Base-by-base conservation (phyloP, 1,140 invertebrate species). In the Sesamia nonagrioides region DNA sequence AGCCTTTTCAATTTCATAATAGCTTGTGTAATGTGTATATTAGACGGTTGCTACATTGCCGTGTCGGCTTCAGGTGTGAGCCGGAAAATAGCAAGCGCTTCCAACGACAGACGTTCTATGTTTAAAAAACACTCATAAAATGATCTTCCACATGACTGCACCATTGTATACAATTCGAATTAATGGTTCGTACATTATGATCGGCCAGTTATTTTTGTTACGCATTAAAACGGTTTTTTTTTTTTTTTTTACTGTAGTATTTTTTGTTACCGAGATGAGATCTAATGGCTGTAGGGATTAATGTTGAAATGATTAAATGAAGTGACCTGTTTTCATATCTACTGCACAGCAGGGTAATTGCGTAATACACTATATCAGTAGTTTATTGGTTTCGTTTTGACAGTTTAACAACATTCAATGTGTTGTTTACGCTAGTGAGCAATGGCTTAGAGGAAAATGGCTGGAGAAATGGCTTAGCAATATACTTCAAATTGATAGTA, bases 141-240 rank as follows among this genome's bases (percentile, higher is more conserved):
- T 85, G 82, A 81, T 85, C 81, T 86, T 82, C 73, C 77, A 83
- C 77, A 77, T 77, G 80, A 85, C 80, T 81, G 84, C 79, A 63
- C 76, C 58, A 80, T 79, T 82, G 81, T 78, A 76, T 86, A 84
- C 82, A 85, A 85, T 84, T 82, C 56, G 84, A 86, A 88, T 87
- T 89, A 88, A 89, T 89, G 85, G 83, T 66, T 84, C 77, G 85
- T 82, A 80, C 81, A 82, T 79, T 85, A 84, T 80, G 83, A 82
- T 83, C 82, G 82, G 42, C 73, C 77, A 79, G 87, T 84, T 89
- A 89, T 89, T 88, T 84, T 87, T 82, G 83, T 87, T 84, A 74
- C 77, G 82, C 82, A 87, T 89, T 86, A 91, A 86, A 78, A 72
- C 54, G 74, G 13, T 86, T 85, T 83, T 73, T 78, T 86, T 86